phyloP scores from a whole-genome alignment of 2,113 vertebrate genomes.

The Anarhynchus alexandrinus region DNA sequence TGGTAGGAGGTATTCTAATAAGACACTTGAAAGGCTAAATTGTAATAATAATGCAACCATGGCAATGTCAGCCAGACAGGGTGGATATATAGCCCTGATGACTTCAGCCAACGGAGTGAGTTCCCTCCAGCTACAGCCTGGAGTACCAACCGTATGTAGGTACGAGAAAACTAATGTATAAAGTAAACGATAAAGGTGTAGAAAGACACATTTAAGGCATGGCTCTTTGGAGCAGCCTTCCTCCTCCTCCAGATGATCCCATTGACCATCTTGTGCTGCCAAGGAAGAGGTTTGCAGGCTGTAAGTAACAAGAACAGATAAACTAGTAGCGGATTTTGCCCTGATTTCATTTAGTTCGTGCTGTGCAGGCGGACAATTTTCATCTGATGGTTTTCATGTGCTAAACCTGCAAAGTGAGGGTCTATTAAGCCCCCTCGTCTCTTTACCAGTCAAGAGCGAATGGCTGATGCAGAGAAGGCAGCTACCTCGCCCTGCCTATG shows the following conservation, averaged over 20 bases:
- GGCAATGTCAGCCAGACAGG: neutral
- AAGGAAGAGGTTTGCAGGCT: neutral
- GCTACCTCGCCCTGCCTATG: neutral
- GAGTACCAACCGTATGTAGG: neutral
- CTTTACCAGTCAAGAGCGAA: neutral
- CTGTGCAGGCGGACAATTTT: neutral
- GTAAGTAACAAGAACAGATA: neutral
- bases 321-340: neutral
- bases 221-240: neutral
- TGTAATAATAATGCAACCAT: fast-evolving
- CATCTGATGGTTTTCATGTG: neutral
- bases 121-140: neutral
- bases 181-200: neutral
- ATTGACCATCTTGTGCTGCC: neutral
- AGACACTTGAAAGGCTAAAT: neutral
- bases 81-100: fast-evolving
- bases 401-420: neutral
- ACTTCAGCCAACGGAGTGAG: neutral
- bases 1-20: neutral
- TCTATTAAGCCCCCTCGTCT: neutral
- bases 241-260: neutral
- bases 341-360: neutral
- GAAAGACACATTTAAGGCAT: neutral
- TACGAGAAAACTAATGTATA: fast-evolving
- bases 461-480: neutral